phyloP scores from a whole-genome alignment of 1,140 invertebrate species.

The Tetranychus urticae region DNA sequence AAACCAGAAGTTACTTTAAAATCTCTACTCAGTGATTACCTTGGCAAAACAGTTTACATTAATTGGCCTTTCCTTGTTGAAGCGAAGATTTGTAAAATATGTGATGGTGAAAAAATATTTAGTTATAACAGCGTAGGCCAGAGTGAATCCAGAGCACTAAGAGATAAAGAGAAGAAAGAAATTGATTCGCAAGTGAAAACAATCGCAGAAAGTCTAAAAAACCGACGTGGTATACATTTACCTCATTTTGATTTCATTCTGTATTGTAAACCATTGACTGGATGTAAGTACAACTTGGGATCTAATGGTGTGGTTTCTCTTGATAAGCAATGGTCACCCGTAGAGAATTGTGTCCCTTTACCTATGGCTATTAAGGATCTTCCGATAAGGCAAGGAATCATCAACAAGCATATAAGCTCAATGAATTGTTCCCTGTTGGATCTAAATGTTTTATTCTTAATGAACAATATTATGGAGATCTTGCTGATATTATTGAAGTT shows the following conservation, averaged over 20 bases:
- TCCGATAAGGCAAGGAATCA: too few species aligned
- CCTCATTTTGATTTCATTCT: slow-evolving; percentile 42
- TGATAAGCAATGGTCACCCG: slow-evolving; percentile 38
- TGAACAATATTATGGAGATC: slow-evolving; percentile 48
- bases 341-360: slow-evolving; percentile 33
- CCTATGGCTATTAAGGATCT: slow-evolving; percentile 40
- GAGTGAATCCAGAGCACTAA: background rate
- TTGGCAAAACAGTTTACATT: slow-evolving; percentile 34
- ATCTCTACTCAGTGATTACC: background rate
- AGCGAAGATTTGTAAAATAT: slow-evolving; percentile 20
- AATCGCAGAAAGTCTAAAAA: slow-evolving; percentile 17
- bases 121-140: background rate
- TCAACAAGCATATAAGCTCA: too few species aligned
- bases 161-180: slow-evolving; percentile 1
- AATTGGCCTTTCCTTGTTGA: slow-evolving; percentile 67
- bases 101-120: slow-evolving; percentile 6
- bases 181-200: background rate
- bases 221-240: slow-evolving; percentile 37
- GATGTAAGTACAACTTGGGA: slow-evolving; percentile 28
- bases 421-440: slow-evolving; percentile 42
- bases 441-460: slow-evolving; percentile 47
- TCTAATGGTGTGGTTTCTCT: slow-evolving; percentile 31
- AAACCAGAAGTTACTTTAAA: background rate
- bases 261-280: slow-evolving; percentile 41
- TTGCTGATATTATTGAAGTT: slow-evolving; percentile 33